Evolutionary conservation across 2,888 invertebrate genomes (phyloP), one percentile per base, ranked within the genome.

Genomic region (Ochropleura leucogaster): DNA sequence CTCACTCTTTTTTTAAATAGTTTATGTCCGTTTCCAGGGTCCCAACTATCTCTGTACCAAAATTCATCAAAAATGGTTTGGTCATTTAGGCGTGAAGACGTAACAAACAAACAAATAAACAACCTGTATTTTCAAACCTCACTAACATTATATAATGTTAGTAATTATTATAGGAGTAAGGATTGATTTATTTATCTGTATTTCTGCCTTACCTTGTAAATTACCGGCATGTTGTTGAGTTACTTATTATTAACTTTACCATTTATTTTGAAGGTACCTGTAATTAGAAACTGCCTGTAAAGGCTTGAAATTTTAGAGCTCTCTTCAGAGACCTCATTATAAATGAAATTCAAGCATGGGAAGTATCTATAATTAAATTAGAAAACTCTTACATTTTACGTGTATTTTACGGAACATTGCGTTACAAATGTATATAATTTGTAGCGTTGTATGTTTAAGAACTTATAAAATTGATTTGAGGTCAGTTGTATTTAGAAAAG

Each of bases 301-400:
- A 63, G 51, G 55, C 10, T 63, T 75, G 55, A 75, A 75, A 67
- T 46, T 9, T 75, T 55, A 65, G 49, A 74, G 30, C n/a, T 60
- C 51, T 30, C 66, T 46, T n/a, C 44, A 66, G 62, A 14, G 20
- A 51, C 46, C 76, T 80, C 64, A 80, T 77, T 74, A 79, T 47
- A 77, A 59, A 42, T 30, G 59, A 59, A 73, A 80, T 65, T 47
- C 46, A 42, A 46, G 40, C n/a, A 46, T 59, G 49, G 20, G 20
- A 64, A 51, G 44, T 55, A 47, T 40, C n/a, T n/a, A n/a, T 60
- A 53, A 75, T 71, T 60, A 53, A 64, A 51, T 57, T 16, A 47
- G 20, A 72, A 72, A 57, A 72, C 63, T 55, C 49, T 30, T 46
- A 57, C 0, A 64, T 73, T 64, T 46, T n/a, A 65, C 8, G 59